Percentiles rank a stretch among this genome's conserved stretches.
These are phyloP conservation scores for Branchipolynoe longqiensis DNA, from an alignment of 2,888 invertebrate genomes.

Conservation along the genomic window DNA sequence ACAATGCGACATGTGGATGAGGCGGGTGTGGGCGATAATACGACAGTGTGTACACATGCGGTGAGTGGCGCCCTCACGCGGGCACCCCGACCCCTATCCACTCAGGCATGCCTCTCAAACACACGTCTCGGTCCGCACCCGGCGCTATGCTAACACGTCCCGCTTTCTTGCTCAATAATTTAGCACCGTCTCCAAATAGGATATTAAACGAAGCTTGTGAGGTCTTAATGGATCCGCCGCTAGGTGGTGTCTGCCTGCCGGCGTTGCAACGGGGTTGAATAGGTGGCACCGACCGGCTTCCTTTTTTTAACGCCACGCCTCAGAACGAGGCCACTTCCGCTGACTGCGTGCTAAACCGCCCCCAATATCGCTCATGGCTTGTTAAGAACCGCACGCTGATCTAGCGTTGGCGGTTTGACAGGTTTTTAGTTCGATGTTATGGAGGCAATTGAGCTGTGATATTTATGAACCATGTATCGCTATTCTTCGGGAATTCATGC, in stretches of 20 bases:
- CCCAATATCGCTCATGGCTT: constrained; percentile 11
- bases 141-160: not conserved
- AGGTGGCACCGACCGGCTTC: not conserved
- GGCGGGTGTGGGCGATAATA: too few species aligned
- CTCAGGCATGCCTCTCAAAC: not conserved
- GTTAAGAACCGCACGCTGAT: not conserved
- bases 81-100: not conserved
- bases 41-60: too few species aligned
- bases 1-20: too few species aligned
- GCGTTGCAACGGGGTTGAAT: not conserved
- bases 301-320: not conserved
- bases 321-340: not conserved
- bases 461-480: not conserved
- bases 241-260: not conserved
- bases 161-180: constrained; percentile 21
- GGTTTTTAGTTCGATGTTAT: not conserved
- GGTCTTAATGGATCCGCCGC: not conserved
- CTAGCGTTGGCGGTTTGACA: too few species aligned
- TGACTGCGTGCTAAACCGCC: constrained; percentile 3
- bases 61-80: too few species aligned
- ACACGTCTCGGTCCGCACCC: not conserved
- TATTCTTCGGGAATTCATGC: too few species aligned
- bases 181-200: constrained; percentile 15
- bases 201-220: not conserved
- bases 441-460: not conserved